Percentiles rank a stretch among this genome's conserved stretches.
phyloP scores from a whole-genome alignment of 1,140 invertebrate species.

The Tetramorium parvispinum region DNA sequence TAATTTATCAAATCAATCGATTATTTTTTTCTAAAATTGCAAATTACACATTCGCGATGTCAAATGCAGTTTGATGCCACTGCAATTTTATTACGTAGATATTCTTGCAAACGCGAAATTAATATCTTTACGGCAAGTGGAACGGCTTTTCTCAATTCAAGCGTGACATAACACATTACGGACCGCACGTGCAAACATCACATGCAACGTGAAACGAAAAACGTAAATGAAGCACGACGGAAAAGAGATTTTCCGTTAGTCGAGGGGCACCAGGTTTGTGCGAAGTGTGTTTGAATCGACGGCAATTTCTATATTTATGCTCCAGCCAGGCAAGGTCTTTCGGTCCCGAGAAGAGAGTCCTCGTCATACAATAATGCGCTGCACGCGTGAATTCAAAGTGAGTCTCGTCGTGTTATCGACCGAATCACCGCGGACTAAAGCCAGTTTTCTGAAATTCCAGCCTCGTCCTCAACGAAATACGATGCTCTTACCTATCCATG shows the following conservation, averaged over 20 bases:
- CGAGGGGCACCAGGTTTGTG: background rate
- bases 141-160: conserved; percentile 40
- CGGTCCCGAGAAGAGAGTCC: background rate
- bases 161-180: conserved; percentile 52
- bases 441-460: conserved; percentile 61
- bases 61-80: background rate
- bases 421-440: background rate
- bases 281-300: conserved; percentile 27
- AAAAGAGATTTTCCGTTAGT: conserved; percentile 45
- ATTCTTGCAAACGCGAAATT: background rate
- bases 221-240: conserved; percentile 51
- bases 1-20: background rate
- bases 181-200: conserved; percentile 20
- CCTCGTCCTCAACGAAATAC: conserved; percentile 2
- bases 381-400: conserved; percentile 34
- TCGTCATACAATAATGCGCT: conserved; percentile 6
- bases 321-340: background rate
- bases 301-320: conserved; percentile 39
- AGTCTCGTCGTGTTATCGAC: background rate
- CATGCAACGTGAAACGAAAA: conserved; percentile 32
- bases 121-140: conserved; percentile 2
- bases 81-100: background rate
- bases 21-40: background rate
- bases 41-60: background rate
- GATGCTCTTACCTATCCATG: background rate